Conservation (phyloP, 2,888 invertebrate genomes). For the Elysia crispata region DNA sequence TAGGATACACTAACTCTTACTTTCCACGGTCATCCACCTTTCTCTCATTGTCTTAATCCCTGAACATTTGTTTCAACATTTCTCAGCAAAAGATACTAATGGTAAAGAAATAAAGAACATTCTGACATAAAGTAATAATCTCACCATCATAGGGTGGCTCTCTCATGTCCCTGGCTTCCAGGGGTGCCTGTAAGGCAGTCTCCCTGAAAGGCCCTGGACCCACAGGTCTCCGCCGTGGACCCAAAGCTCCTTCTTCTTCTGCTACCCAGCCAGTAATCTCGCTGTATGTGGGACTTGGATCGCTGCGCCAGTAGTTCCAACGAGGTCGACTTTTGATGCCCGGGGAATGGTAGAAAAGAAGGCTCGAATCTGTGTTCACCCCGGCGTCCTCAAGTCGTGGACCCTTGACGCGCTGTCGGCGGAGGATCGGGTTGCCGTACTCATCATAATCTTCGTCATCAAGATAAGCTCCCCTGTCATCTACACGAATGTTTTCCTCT, state of each 20-base stretch:
- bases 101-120: no score
- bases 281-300: slow-evolving; percentile 63
- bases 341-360: slow-evolving; percentile 52
- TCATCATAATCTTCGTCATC: slow-evolving; percentile 40
- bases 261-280: slow-evolving; percentile 56
- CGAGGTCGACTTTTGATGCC: slow-evolving; percentile 53
- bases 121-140: no score
- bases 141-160: slow-evolving; percentile 59
- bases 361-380: slow-evolving; percentile 62
- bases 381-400: slow-evolving; percentile 47
- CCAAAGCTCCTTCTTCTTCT: slow-evolving; percentile 20
- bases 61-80: no score
- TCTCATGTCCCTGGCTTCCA: slow-evolving; percentile 64
- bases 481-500: background rate
- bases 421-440: slow-evolving; percentile 49
- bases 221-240: background rate
- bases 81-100: no score
- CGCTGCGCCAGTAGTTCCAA: slow-evolving; percentile 72
- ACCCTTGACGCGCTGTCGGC: slow-evolving; percentile 2
- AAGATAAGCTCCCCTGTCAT: slow-evolving; percentile 15
- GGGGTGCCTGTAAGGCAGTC: slow-evolving; percentile 67
- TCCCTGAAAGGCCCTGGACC: slow-evolving; percentile 61
- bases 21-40: no score
- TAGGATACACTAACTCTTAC: no score
- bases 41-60: no score